These are phyloP conservation scores for Tipula confusa DNA, from an alignment of 2,888 invertebrate species.

Conservation along the genomic window DNA sequence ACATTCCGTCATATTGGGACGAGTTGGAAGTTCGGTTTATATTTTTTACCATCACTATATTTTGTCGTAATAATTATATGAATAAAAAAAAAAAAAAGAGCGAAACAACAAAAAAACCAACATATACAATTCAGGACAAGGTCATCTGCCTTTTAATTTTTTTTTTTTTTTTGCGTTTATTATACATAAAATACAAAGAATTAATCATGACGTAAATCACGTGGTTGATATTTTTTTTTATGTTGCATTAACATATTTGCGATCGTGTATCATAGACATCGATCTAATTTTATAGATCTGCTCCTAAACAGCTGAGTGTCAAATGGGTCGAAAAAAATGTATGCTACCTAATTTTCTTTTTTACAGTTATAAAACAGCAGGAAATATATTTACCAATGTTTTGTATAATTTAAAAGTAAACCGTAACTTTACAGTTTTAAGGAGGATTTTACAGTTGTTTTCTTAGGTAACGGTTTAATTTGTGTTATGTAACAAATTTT, in stretches of 20 bases:
- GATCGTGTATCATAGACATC: not conserved
- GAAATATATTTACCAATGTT: not conserved
- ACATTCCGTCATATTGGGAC: not conserved
- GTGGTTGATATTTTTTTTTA: not conserved
- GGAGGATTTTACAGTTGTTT: not conserved
- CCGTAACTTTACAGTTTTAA: not conserved
- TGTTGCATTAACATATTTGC: not conserved
- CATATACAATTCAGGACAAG: constrained; percentile 30
- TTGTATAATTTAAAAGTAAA: not conserved
- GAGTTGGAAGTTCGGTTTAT: not conserved
- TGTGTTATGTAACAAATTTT: not conserved
- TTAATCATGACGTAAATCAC: constrained; percentile 12
- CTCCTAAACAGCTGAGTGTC: not conserved
- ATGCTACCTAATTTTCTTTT: not conserved
- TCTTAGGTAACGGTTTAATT: not conserved
- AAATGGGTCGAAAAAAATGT: not conserved
- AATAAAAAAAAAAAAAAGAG: not conserved
- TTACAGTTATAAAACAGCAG: not conserved
- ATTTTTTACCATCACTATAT: not conserved
- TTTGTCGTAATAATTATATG: constrained; percentile 5
- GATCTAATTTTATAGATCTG: not conserved
- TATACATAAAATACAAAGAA: not conserved
- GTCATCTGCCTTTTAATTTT: constrained; percentile 26
- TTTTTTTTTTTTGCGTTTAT: not conserved
- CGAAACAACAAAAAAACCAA: constrained; percentile 26